Evolutionary conservation across 2,113 vertebrate species (phyloP).

Genomic region (Chauna torquata): DNA sequence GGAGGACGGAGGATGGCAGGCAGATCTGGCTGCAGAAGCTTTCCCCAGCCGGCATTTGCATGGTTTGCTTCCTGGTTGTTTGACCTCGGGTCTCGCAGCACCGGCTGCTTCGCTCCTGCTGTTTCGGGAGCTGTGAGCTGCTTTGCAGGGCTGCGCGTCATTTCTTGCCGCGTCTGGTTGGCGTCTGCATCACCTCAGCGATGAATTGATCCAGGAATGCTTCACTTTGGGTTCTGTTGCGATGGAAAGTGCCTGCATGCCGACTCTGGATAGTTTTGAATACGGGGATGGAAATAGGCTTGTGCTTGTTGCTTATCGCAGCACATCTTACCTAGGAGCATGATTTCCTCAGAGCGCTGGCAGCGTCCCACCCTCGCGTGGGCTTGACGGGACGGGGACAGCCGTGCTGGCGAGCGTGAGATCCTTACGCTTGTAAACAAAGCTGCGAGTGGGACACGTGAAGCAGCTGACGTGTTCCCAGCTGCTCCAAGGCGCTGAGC

Average conservation of each 20-base stretch:
- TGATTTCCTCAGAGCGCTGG: not conserved
- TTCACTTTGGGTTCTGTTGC: not conserved
- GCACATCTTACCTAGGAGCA: not conserved
- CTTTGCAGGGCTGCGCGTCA: too few species aligned
- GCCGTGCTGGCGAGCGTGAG: not conserved
- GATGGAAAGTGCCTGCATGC: not conserved
- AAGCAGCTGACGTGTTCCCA: not conserved
- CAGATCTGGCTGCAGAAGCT: not conserved
- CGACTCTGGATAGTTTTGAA: not conserved
- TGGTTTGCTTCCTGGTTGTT: not conserved
- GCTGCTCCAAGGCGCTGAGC: not conserved
- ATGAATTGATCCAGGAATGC: not conserved
- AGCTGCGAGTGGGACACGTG: not conserved
- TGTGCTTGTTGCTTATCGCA: not conserved
- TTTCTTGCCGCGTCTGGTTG: not conserved
- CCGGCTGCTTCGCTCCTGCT: not conserved
- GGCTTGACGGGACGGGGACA: not conserved
- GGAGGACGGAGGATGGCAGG: not conserved
- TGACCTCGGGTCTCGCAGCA: not conserved
- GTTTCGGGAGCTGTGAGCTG: not conserved
- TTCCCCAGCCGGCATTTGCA: not conserved
- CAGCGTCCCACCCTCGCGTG: not conserved
- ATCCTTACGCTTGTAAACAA: not conserved
- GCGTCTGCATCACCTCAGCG: rapidly evolving
- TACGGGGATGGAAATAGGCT: not conserved